Conservation (phyloP, 2,888 invertebrate species). For the Helicoverpa assulta region DNA sequence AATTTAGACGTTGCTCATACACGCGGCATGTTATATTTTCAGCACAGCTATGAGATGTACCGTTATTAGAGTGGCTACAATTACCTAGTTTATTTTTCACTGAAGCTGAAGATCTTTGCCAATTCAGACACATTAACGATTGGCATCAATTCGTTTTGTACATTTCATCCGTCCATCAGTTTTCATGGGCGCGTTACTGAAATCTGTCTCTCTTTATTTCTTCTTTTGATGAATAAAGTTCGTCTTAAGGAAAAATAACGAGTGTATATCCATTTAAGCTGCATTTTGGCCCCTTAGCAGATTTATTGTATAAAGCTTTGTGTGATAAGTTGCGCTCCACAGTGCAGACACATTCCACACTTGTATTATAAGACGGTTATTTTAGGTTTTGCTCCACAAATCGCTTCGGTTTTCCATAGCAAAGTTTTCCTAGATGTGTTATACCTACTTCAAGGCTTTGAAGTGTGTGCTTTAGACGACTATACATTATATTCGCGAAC, state of each 20-base stretch:
- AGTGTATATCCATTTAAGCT: slow-evolving; percentile 39
- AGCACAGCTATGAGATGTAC: slow-evolving; percentile 75
- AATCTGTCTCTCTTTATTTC: slow-evolving; percentile 41
- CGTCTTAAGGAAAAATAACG: slow-evolving; percentile 45
- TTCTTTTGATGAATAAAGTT: slow-evolving; percentile 15
- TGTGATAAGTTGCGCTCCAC: slow-evolving; percentile 58
- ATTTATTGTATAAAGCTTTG: slow-evolving; percentile 66
- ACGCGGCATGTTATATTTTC: slow-evolving; percentile 79
- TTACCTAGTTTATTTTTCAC: slow-evolving; percentile 62
- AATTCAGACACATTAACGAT: slow-evolving; percentile 59
- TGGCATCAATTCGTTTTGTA: slow-evolving; percentile 60
- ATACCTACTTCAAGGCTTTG: slow-evolving; percentile 64
- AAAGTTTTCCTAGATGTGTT: slow-evolving; percentile 65
- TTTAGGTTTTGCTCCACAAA: slow-evolving; percentile 65
- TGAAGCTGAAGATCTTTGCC: slow-evolving; percentile 64
- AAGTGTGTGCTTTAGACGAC: slow-evolving; percentile 62
- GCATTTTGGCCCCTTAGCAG: slow-evolving; percentile 54
- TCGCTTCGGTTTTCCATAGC: slow-evolving; percentile 66
- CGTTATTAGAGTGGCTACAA: slow-evolving; percentile 73
- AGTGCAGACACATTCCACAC: slow-evolving; percentile 58
- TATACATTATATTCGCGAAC: slow-evolving; percentile 41
- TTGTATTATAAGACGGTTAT: slow-evolving; percentile 62
- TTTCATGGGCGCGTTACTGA: slow-evolving; percentile 39
- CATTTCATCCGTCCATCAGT: slow-evolving; percentile 45
- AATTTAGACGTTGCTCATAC: slow-evolving; percentile 73